These are phyloP conservation scores for Schizopygopsis pylzovi DNA, from an alignment of 2,797 vertebrate species.

Conservation along the genomic window DNA sequence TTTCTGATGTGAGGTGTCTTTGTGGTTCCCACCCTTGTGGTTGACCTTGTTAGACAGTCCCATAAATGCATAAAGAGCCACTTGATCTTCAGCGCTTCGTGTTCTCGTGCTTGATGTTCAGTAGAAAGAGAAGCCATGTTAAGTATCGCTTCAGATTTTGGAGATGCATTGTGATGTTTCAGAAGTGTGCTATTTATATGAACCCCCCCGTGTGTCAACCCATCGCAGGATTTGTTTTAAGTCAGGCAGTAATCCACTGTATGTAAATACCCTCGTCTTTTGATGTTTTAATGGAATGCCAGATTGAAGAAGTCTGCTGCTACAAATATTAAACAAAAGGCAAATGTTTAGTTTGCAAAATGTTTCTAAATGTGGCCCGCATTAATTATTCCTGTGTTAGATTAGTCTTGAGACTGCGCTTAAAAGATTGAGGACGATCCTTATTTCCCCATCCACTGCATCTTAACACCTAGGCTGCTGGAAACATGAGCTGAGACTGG, in stretches of 20 bases:
- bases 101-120: slow-evolving; percentile 28
- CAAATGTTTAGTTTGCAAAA: slow-evolving; percentile 59
- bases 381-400: slow-evolving; percentile 36
- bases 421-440: slow-evolving; percentile 17
- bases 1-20: slow-evolving; percentile 12
- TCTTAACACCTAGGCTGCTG: not conserved
- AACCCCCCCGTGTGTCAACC: slow-evolving; percentile 41
- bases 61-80: slow-evolving; percentile 9
- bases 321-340: slow-evolving; percentile 54
- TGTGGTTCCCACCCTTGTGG: not conserved
- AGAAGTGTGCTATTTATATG: slow-evolving; percentile 47
- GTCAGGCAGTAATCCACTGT: slow-evolving; percentile 54
- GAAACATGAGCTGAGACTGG: not conserved
- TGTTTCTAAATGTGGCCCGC: slow-evolving; percentile 34
- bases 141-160: slow-evolving; percentile 35
- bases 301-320: slow-evolving; percentile 36
- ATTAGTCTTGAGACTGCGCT: slow-evolving; percentile 44
- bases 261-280: slow-evolving; percentile 56
- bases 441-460: not conserved
- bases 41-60: slow-evolving; percentile 47
- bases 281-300: slow-evolving; percentile 56
- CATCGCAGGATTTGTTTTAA: slow-evolving; percentile 52
- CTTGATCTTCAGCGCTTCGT: not conserved
- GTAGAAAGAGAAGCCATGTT: slow-evolving; percentile 28
- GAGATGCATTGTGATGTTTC: slow-evolving; percentile 37